Evolutionary conservation across 2,113 vertebrate species (phyloP), one percentile per base, ranked within the genome.

Genomic region (Muntiacus muntjak): DNA sequence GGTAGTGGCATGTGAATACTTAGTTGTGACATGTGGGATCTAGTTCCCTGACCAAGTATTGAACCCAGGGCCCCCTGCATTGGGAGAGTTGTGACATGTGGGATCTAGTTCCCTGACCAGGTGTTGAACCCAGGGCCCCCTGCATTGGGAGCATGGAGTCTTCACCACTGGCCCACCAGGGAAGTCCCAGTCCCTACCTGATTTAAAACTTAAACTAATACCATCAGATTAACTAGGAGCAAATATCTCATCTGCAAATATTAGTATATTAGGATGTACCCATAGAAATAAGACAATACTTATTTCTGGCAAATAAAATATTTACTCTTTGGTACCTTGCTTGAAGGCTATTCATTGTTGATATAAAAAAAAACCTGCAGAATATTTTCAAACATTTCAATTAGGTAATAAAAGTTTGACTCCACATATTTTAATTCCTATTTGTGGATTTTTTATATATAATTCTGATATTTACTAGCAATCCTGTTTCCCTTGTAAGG

Each of bases 341-440:
- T 95, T 94, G 26, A 91, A 89, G 60, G 25, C 4, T 94, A 47
- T 58, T 45, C 6, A 82, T 45, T 55, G 5, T 82, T 62, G 40
- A 47, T 94, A 33, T 3, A 23, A 74, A 71, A 71, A n/a, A 94
- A 76, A 45, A 57, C 8, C 26, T 90, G 17, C 8, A 92, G 87
- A 82, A n/a, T 78, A 60, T 90, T 97, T 94, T 55, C 36, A 88
- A 43, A 67, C 84, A 84, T 76, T 96, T 95, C 62, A 95, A 64
- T 62, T 74, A 79, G 12, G 43, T 83, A 23, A 67, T 83, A 45
- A 58, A 96, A 97, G 3, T 82, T 93, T 83, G 60, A 91, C 50
- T 91, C 40, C 19, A 58, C 6, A 10, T 64, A 54, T 86, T 81
- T 93, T 79, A 92, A 79, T 81, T 94, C 6, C 26, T 54, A 3